phyloP scores from a whole-genome alignment of 2,797 vertebrate genomes.

The Sebastes hopkinsi region DNA sequence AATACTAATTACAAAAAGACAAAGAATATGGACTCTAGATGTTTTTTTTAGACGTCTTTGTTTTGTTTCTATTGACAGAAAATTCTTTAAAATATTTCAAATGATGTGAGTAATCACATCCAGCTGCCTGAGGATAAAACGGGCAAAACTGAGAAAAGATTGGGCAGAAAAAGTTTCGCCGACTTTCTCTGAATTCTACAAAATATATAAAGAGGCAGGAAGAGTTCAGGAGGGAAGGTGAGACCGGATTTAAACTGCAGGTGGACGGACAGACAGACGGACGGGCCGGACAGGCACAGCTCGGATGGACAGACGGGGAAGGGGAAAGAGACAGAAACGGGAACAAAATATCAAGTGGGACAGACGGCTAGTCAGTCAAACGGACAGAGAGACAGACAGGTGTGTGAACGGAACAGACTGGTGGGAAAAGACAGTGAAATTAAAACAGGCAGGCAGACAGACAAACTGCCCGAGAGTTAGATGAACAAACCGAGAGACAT shows the following conservation, averaged over 20 bases:
- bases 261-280: background rate
- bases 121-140: background rate
- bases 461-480: background rate
- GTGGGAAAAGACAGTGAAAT: background rate
- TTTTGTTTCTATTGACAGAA: background rate
- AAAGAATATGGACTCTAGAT: background rate
- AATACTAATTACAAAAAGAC: no score
- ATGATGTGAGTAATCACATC: background rate
- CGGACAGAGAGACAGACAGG: constrained; percentile 40
- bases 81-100: background rate
- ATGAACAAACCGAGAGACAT: background rate
- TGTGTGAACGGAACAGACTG: constrained; percentile 12
- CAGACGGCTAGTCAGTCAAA: constrained; percentile 42
- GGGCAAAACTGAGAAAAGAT: background rate
- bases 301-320: constrained; percentile 21
- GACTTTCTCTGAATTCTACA: background rate
- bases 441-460: constrained; percentile 1
- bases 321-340: constrained; percentile 57
- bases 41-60: background rate
- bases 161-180: constrained; percentile 7
- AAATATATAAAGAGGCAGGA: constrained; percentile 6
- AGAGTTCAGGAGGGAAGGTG: constrained; percentile 41
- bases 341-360: constrained; percentile 38
- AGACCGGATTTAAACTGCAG: constrained; percentile 30
- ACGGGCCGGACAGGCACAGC: background rate